Base-by-base conservation (phyloP, 2,888 invertebrate genomes). In the Hemaris fuciformis region DNA sequence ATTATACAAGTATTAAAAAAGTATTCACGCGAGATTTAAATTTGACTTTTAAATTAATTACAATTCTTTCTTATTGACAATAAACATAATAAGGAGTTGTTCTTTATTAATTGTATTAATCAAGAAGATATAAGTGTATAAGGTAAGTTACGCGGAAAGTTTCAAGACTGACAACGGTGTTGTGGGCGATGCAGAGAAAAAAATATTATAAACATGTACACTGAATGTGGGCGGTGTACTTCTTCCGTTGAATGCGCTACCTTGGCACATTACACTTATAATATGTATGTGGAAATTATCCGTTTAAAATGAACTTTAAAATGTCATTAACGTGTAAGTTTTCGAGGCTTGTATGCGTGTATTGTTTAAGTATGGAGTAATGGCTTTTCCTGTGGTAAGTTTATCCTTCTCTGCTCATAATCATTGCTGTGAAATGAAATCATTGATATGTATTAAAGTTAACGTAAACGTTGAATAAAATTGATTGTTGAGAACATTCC, bases 101-200 rank as follows among this genome's bases (percentile, higher is more conserved):
- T 38, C n/a, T n/a, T n/a, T n/a, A n/a, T n/a, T n/a, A n/a, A n/a
- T n/a, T n/a, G n/a, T n/a, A n/a, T n/a, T n/a, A n/a, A n/a, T n/a
- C n/a, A n/a, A n/a, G n/a, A n/a, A n/a, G n/a, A n/a, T n/a, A n/a
- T 23, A 23, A n/a, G 46, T 13, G 7, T 18, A 31, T 3, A 53
- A 31, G 31, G 3, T 25, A 31, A 10, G 27, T 18, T 27, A 27
- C 31, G 53, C 27, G 31, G 18, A 53, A 31, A 53, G 8, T 15
- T 31, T 53, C 18, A 53, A 53, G 18, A 10, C 31, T 53, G 18
- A 53, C n/a, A 53, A 31, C 27, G 15, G 2, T 66, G 59, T 77
- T 80, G 85, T 86, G 87, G 88, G 87, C 84, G 87, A 84, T 74
- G 80, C 77, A 87, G 27, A 15, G 48, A 48, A 53, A 53, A n/a